These are phyloP conservation scores for Pristis pectinata DNA, from an alignment of 2,797 vertebrate genomes.

Conservation along the genomic window DNA sequence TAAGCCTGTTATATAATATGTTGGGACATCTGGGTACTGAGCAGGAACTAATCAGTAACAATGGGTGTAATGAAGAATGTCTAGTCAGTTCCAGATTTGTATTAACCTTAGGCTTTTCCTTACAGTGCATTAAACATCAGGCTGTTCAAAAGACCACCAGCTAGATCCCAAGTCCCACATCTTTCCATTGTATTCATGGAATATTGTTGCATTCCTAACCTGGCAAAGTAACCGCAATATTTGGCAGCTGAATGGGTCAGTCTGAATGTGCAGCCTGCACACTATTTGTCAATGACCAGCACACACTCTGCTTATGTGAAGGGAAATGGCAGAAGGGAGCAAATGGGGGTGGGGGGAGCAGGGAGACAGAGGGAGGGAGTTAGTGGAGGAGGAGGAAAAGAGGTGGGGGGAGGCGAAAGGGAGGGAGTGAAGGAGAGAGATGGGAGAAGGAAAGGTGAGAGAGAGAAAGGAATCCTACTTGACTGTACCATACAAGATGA, in stretches of 20 bases:
- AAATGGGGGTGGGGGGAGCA: background rate
- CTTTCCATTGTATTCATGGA: background rate
- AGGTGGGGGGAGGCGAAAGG: background rate
- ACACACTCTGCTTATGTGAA: background rate
- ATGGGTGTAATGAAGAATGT: background rate
- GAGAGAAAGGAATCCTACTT: no score
- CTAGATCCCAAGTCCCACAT: background rate
- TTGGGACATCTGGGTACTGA: background rate
- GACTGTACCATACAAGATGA: background rate
- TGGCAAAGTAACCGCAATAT: background rate
- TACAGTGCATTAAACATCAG: background rate
- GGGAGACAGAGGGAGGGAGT: no score
- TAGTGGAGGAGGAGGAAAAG: background rate
- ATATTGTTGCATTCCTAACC: background rate
- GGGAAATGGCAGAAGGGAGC: background rate
- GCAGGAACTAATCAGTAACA: background rate
- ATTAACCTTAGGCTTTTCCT: background rate
- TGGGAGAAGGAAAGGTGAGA: no score
- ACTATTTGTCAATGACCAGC: background rate
- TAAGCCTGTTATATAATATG: background rate
- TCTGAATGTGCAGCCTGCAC: background rate
- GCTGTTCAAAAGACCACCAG: background rate
- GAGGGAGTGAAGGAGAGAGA: background rate
- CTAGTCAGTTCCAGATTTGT: background rate
- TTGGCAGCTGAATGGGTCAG: background rate